These are phyloP conservation scores for Eulemur mongoz DNA, from an alignment of 2,797 vertebrate species.

Conservation along the genomic window DNA sequence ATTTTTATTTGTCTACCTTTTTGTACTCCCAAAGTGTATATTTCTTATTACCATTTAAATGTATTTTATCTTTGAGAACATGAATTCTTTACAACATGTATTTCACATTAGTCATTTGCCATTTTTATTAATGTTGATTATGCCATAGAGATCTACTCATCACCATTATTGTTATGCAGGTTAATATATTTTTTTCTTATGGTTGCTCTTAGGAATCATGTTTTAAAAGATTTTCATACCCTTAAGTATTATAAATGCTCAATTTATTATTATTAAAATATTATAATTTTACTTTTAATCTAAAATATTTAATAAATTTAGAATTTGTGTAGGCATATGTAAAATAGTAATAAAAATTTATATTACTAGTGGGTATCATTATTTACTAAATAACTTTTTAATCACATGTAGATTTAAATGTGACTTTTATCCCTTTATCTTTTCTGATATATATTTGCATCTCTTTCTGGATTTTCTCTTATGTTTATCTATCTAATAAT, in stretches of 20 bases:
- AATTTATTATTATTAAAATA: neutral
- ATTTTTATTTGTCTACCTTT: neutral
- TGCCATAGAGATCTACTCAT: neutral
- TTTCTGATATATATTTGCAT: neutral
- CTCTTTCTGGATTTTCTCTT: neutral
- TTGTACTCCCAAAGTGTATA: neutral
- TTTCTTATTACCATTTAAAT: neutral
- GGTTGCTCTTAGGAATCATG: neutral
- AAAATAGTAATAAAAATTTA: neutral
- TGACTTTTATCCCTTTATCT: neutral
- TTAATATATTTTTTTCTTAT: neutral
- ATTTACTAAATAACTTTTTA: neutral
- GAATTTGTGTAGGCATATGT: neutral
- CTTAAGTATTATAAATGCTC: neutral
- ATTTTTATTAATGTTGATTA: neutral
- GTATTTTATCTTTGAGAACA: neutral
- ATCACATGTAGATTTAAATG: neutral
- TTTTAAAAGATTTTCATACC: neutral
- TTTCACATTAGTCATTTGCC: neutral
- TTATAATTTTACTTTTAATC: neutral
- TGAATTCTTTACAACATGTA: neutral
- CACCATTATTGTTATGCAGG: neutral
- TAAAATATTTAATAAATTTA: neutral
- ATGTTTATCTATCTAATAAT: neutral
- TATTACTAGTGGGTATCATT: neutral